Evolutionary conservation across 1,140 invertebrate genomes (phyloP).

Genomic region (Calephelis nemesis): DNA sequence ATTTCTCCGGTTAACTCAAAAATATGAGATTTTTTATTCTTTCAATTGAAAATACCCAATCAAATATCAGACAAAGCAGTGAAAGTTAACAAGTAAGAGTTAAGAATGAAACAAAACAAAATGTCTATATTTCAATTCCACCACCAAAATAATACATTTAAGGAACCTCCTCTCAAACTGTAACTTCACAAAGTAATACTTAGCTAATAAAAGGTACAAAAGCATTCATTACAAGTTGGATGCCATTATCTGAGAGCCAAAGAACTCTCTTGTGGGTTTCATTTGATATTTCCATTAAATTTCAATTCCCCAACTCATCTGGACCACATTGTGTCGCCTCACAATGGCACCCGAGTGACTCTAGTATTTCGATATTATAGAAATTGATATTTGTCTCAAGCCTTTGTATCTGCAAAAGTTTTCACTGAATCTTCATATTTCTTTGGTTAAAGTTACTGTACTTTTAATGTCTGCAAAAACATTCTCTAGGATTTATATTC

Average conservation of each 20-base stretch:
- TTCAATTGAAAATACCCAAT: too few relatives aligned
- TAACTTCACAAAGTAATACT: constrained; percentile 15
- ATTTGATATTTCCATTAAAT: constrained; percentile 75
- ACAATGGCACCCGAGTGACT: constrained; percentile 45
- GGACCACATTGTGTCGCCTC: constrained; percentile 42
- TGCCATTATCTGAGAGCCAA: constrained; percentile 54
- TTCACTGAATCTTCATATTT: constrained; percentile 19
- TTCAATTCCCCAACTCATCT: constrained; percentile 72
- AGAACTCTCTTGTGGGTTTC: constrained; percentile 42
- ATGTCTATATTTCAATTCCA: too few relatives aligned
- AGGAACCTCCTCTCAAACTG: constrained; percentile 13
- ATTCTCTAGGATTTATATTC: too few relatives aligned
- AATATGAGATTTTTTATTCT: too few relatives aligned
- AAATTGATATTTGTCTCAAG: constrained; percentile 20
- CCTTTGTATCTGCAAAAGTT: constrained; percentile 9
- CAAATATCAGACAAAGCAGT: too few relatives aligned
- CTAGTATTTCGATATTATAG: constrained; percentile 27
- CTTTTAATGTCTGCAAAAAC: too few relatives aligned
- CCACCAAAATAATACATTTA: constrained; percentile 8
- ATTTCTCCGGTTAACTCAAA: too few relatives aligned
- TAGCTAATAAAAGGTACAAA: constrained; percentile 26
- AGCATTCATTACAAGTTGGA: constrained; percentile 48
- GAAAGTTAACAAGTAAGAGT: too few relatives aligned
- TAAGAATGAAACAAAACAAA: too few relatives aligned
- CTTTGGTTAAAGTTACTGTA: not conserved